phyloP scores from a whole-genome alignment of 2,888 invertebrate species.

The Selenia dentaria region DNA sequence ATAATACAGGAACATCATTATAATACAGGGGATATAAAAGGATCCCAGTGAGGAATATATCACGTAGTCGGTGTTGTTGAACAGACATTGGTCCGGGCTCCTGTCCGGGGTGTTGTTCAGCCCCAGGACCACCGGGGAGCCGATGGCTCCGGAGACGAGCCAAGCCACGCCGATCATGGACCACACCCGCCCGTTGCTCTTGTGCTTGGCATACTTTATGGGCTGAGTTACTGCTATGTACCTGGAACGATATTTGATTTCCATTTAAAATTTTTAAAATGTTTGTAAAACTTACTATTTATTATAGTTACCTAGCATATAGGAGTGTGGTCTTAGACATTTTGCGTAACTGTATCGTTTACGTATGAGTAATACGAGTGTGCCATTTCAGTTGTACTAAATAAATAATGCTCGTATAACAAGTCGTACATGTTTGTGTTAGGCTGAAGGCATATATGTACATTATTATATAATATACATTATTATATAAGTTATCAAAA shows the following conservation, averaged over 20 bases:
- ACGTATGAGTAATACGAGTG: no score
- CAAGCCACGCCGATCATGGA: constrained; percentile 97
- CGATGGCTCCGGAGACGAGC: constrained; percentile 96
- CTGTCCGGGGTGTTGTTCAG: constrained; percentile 96
- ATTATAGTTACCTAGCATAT: no score
- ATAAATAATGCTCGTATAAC: no score
- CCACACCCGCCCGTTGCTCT: constrained; percentile 97
- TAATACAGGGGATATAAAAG: constrained; percentile 99
- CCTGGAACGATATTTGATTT: constrained; percentile 87
- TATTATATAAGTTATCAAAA: no score
- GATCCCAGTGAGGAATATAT: constrained; percentile 98
- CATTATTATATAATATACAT: no score
- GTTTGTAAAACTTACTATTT: no score
- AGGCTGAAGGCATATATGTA: no score
- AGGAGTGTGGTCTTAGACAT: no score
- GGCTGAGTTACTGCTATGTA: constrained; percentile 99
- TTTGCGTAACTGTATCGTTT: no score
- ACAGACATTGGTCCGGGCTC: constrained; percentile 93
- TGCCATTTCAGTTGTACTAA: no score
- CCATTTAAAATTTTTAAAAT: no score
- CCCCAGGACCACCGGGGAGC: constrained; percentile 97
- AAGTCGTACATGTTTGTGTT: no score
- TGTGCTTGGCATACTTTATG: constrained; percentile 99
- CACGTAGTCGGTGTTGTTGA: constrained; percentile 99
- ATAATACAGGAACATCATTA: constrained; percentile 99